Evolutionary conservation across 2,113 vertebrate species (phyloP), one percentile per base, ranked within the genome.

Genomic region (Carassius auratus): DNA sequence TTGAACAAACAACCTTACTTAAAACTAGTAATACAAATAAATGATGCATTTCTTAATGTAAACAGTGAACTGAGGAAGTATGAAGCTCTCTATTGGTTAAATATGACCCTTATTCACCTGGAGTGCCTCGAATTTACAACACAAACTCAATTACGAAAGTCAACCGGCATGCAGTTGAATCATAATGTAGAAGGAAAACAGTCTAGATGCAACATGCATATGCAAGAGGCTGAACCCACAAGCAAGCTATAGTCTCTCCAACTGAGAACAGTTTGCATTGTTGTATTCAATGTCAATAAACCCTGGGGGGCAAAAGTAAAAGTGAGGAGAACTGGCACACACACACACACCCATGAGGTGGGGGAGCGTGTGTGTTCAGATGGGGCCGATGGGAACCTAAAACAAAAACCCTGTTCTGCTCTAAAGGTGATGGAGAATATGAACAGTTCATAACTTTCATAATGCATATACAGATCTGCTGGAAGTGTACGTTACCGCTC

Each of bases 401-500:
- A 77, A 94, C 93, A 94, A 93, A 93, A 90, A 89, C 48, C n/a
- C 62, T 77, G 88, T 87, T 93, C 89, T 93, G 69, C 73, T 89
- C 48, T 75, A 33, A 68, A 50, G 76, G 64, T 81, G 80, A 33
- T 73, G 17, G 76, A 87, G 83, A 82, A 84, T 33, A 89, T 86
- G 55, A 80, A 85, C 77, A 85, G 26, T 68, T 68, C 45, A 36
- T 21, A 55, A 17, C 12, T 8, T 59, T 52, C 26, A 76, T 57
- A 64, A 82, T 79, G 76, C 14, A 14, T 2, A 45, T 45, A 50
- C 3, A 62, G 77, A 78, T 61, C 76, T 42, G 14, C 62, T 61
- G 42, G 42, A 68, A 38, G 19, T 52, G 14, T 9, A 45, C 4
- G 48, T 68, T 45, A 59, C 52, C 12, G 26, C 48, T 62, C 23